A percentile compares a stretch with the other conserved stretches of the same genome.
Conservation (phyloP, 2,888 invertebrate genomes). For the Meghimatium bilineatum region DNA sequence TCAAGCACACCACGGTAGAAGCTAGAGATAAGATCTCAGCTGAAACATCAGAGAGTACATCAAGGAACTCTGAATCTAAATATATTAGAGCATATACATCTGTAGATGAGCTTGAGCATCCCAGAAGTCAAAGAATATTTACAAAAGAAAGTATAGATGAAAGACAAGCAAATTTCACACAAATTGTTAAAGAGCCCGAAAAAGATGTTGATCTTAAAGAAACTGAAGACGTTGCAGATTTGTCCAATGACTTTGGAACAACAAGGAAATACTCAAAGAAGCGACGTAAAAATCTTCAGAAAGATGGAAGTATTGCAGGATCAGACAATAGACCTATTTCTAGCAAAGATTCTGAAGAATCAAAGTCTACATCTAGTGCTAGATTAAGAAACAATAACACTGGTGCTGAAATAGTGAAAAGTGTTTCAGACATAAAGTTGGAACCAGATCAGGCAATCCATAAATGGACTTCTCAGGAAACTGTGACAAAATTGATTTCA, state of each 20-base stretch:
- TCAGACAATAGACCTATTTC: not conserved
- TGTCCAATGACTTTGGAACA: conserved; percentile 12
- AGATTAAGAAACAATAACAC: not conserved
- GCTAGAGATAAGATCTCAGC: not conserved
- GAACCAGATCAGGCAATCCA: not conserved
- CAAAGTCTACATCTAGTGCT: not conserved
- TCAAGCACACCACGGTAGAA: not conserved
- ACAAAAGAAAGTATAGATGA: not conserved
- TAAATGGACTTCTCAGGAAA: not conserved
- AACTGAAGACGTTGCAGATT: conserved; percentile 6
- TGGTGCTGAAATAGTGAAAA: not conserved
- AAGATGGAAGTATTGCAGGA: not conserved
- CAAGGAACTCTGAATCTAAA: not conserved
- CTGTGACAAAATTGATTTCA: not conserved
- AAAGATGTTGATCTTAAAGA: not conserved
- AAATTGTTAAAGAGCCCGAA: not conserved
- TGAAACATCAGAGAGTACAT: not conserved
- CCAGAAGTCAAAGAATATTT: not conserved
- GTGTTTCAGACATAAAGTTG: not conserved
- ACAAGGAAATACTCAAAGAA: conserved; percentile 15
- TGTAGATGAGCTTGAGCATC: not conserved
- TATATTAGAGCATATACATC: not conserved
- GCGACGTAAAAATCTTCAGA: conserved; percentile 1
- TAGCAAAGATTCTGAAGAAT: not conserved
- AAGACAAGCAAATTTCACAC: too few relatives aligned